These are phyloP conservation scores for Aleiodes sp. DNA, from an alignment of 1,140 invertebrate genomes.

Conservation along the genomic window DNA sequence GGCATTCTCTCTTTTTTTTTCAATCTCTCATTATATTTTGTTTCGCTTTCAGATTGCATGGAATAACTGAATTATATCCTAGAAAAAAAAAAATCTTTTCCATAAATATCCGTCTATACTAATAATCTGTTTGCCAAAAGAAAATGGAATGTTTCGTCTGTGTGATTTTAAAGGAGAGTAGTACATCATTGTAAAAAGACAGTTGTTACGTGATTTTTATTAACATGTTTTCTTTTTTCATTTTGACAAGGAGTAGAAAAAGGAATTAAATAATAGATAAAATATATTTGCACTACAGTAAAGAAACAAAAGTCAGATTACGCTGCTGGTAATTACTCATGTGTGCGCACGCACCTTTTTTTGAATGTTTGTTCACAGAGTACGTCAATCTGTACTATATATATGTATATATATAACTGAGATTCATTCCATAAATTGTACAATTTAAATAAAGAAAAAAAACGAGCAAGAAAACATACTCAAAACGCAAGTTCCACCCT, in stretches of 20 bases:
- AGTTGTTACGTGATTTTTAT: slow-evolving; percentile 7
- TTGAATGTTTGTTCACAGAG: slow-evolving; percentile 1
- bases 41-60: no score
- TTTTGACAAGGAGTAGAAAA: neutral
- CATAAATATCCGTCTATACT: no score
- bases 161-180: neutral
- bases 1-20: no score
- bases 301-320: slow-evolving; percentile 20
- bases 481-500: neutral
- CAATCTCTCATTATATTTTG: no score
- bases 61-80: no score
- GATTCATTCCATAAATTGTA: slow-evolving; percentile 17
- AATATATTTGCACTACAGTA: slow-evolving; percentile 26
- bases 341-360: slow-evolving; percentile 36
- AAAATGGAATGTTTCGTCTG: neutral
- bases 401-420: slow-evolving; percentile 22
- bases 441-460: slow-evolving; percentile 19
- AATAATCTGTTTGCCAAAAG: no score
- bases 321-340: slow-evolving; percentile 31
- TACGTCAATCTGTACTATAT: slow-evolving; percentile 50
- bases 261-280: slow-evolving; percentile 9
- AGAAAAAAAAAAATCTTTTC: no score
- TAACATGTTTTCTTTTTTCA: neutral
- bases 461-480: neutral
- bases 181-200: neutral